Base-by-base conservation (phyloP, 2,113 vertebrate genomes). In the Gasterosteus aculeatus region DNA sequence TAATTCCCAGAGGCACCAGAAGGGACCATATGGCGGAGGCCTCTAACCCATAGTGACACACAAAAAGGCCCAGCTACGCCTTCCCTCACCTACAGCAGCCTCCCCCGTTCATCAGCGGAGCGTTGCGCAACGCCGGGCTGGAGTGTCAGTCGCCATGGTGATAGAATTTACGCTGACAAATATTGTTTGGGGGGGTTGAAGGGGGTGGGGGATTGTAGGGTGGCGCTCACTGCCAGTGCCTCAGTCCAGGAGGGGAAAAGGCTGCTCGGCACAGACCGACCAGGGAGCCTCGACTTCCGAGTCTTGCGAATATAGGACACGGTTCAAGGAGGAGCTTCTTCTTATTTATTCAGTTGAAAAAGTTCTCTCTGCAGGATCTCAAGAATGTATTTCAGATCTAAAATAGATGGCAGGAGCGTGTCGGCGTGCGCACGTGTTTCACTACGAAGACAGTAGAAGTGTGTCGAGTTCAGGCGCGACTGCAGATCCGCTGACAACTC, bases 81-180 rank as follows among this genome's bases (percentile, higher is more conserved):
- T 68, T 54, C 65, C 74, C 75, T 81, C 67, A 83, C 78, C 80
- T 78, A 81, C 75, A 78, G 69, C 38, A 76, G 42, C 67, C 80
- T 22, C 79, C 61, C 61, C 51, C 70, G 38, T 7, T 51, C 74
- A 60, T 80, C 69, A 68, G 77, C 26, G 51, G 26, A 80, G 77
- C 75, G 85, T 87, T 92, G 78, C 85, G 80, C 84, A 89, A 65
- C 1, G 76, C 66, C 86, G 71, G 81, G 77, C 73, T 71, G 31
- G 85, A 87, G 80, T 76, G 81, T 86, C 78, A 85, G 84, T 89
- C 90, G 42, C 88, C 90, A 89, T 90, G 88, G 88, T 71, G 88
- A 91, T 75, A 51, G 84, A 84, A 82, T 80, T 86, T 78, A 74
- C 77, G 62, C 86, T 77, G 78, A 78, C 83, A 92, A 91, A 88